Evolutionary conservation across 2,797 vertebrate genomes (phyloP).

Genomic region (Chlorospingus semifuscus): DNA sequence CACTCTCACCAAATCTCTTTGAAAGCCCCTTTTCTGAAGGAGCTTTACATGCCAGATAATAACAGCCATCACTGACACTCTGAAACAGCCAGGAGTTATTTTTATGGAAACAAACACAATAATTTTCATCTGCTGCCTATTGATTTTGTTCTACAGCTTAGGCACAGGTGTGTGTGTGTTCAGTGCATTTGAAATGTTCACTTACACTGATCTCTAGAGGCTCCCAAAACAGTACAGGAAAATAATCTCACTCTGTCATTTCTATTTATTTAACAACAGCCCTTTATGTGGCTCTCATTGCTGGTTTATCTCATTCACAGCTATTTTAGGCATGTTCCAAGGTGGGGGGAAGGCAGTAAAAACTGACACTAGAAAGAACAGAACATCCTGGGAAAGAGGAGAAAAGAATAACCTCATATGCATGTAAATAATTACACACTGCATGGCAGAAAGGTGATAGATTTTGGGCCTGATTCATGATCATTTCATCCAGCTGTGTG

Average conservation of each 20-base stretch:
- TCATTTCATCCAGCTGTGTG: not conserved
- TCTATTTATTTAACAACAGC: not conserved
- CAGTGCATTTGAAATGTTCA: not conserved
- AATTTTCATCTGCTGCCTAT: not conserved
- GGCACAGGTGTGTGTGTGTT: not conserved
- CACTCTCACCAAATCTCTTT: not conserved
- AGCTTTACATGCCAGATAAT: not conserved
- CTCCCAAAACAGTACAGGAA: not conserved
- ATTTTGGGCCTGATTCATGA: not conserved
- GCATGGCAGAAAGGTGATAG: not conserved
- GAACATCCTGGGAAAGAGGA: not conserved
- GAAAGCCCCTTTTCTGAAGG: not conserved
- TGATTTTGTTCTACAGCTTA: not conserved
- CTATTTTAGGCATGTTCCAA: not conserved
- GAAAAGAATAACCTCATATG: not conserved
- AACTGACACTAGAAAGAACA: not conserved
- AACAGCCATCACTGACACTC: not conserved
- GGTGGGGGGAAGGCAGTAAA: not conserved
- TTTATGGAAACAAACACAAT: not conserved
- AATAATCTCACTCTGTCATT: not conserved
- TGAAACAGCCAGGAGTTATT: not conserved
- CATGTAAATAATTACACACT: not conserved
- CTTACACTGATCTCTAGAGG: not conserved
- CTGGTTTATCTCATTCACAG: not conserved
- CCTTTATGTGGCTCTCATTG: not conserved